Conservation (phyloP, 2,888 invertebrate species). For the Andrena bicolor region DNA sequence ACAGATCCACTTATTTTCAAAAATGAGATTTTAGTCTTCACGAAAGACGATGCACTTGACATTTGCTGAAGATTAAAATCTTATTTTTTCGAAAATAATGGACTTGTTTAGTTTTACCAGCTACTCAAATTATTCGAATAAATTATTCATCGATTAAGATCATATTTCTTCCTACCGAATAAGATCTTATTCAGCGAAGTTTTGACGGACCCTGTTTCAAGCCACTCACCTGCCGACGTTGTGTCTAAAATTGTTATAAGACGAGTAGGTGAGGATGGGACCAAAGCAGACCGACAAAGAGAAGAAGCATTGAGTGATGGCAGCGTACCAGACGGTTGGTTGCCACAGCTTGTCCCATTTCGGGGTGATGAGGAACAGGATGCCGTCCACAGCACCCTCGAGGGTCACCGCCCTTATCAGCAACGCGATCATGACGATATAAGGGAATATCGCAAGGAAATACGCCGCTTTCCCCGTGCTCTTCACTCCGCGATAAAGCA, state of each 20-base stretch:
- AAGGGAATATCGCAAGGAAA: slow-evolving; percentile 90
- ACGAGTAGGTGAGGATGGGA: slow-evolving; percentile 88
- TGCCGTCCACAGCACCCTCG: slow-evolving; percentile 88
- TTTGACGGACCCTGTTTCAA: neutral
- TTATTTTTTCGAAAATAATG: too few relatives aligned
- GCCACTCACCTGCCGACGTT: slow-evolving; percentile 86
- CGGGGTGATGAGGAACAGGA: slow-evolving; percentile 88
- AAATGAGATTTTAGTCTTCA: too few relatives aligned
- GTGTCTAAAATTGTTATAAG: slow-evolving; percentile 88
- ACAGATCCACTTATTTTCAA: too few relatives aligned
- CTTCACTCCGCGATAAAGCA: slow-evolving; percentile 87
- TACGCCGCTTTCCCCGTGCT: slow-evolving; percentile 89
- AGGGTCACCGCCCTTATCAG: slow-evolving; percentile 88
- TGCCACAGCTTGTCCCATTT: slow-evolving; percentile 88
- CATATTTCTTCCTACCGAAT: neutral
- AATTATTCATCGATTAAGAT: too few relatives aligned
- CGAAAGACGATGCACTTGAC: too few relatives aligned
- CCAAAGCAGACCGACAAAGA: slow-evolving; percentile 88
- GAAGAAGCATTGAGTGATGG: slow-evolving; percentile 89
- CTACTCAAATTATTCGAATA: too few relatives aligned
- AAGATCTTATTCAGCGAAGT: neutral
- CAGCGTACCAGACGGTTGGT: slow-evolving; percentile 88
- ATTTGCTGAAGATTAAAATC: too few relatives aligned
- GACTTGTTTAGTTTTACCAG: too few relatives aligned
- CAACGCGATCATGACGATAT: slow-evolving; percentile 87